Evolutionary conservation across 2,113 vertebrate species (phyloP).

Genomic region (Asarcornis scutulata): DNA sequence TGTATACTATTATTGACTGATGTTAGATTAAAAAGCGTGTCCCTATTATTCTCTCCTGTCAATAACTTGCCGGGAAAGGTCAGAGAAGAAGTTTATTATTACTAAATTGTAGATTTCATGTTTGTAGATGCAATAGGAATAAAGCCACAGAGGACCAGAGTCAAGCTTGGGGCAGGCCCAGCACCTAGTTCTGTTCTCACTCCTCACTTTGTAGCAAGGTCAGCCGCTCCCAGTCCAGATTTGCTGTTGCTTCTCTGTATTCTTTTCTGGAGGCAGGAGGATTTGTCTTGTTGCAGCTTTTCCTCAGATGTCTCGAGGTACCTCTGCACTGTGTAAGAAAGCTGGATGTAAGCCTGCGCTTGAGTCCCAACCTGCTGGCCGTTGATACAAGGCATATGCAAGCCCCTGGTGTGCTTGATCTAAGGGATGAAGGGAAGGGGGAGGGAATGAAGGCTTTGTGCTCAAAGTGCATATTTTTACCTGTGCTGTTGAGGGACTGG

Average conservation of each 20-base stretch:
- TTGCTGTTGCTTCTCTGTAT: background rate
- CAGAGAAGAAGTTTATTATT: slow-evolving; percentile 61
- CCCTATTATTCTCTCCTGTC: slow-evolving; percentile 62
- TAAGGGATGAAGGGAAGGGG: background rate
- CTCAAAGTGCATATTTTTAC: background rate
- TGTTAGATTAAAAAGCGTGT: slow-evolving; percentile 63
- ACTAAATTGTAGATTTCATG: slow-evolving; percentile 54
- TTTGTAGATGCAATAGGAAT: slow-evolving; percentile 27
- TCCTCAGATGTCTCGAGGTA: background rate
- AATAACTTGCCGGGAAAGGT: slow-evolving; percentile 65
- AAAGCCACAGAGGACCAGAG: background rate
- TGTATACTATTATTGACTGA: slow-evolving; percentile 63
- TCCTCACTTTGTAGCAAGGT: background rate
- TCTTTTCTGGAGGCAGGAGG: background rate
- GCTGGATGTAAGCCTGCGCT: background rate
- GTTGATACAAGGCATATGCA: background rate
- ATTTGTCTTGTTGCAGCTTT: background rate
- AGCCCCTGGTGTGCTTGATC: background rate
- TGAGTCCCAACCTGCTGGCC: background rate
- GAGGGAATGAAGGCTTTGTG: background rate
- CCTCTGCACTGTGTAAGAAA: background rate
- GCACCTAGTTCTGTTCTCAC: background rate
- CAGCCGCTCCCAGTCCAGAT: background rate
- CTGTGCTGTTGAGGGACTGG: background rate
- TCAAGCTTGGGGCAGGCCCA: slow-evolving; percentile 25